Conservation (phyloP, 2,888 invertebrate genomes). For the Bimastos eiseni region DNA sequence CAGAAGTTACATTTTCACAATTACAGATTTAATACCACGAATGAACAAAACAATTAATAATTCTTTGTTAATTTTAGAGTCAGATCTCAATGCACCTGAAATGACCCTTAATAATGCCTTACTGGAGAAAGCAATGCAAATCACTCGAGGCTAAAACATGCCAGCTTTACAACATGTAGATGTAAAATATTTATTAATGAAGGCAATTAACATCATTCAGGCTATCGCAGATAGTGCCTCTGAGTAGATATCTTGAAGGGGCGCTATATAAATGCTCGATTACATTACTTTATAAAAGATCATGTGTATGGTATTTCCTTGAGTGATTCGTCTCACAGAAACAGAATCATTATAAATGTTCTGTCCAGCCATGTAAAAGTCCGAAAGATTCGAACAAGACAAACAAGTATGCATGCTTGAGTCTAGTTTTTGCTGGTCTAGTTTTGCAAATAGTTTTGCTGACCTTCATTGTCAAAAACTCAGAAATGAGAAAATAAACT, state of each 20-base stretch:
- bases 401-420: background rate
- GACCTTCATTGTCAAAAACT: background rate
- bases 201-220: too few species aligned
- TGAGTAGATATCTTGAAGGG: too few species aligned
- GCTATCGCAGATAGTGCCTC: too few species aligned
- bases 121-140: background rate
- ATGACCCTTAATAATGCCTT: too few species aligned
- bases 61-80: background rate
- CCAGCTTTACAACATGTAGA: too few species aligned
- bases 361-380: background rate
- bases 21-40: background rate
- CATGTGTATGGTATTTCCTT: background rate
- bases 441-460: background rate
- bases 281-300: background rate
- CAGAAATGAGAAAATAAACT: background rate
- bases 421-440: too few species aligned
- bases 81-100: background rate
- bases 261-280: too few species aligned
- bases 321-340: too few species aligned
- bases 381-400: background rate
- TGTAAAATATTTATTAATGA: too few species aligned
- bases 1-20: background rate
- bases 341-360: background rate
- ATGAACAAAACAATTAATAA: background rate
- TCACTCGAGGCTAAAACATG: background rate